Evolutionary conservation across 2,888 invertebrate genomes (phyloP).

Genomic region (Lepidochrysops patricia): DNA sequence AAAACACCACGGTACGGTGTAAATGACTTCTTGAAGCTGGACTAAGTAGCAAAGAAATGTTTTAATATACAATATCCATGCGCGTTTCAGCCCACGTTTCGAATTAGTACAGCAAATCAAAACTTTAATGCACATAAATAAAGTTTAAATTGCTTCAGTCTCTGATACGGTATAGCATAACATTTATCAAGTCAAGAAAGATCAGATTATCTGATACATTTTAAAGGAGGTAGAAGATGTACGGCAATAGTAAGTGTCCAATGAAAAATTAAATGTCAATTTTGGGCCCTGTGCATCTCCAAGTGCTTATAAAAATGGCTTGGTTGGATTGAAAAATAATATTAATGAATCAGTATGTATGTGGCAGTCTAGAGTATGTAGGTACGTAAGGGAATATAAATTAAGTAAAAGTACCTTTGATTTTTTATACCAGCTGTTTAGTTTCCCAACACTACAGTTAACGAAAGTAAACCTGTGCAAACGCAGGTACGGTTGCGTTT

Average conservation of each 20-base stretch:
- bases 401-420: no score
- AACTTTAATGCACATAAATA: neutral
- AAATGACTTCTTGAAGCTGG: conserved; percentile 66
- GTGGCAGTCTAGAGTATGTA: no score
- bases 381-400: no score
- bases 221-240: neutral
- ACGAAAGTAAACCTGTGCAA: neutral
- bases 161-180: neutral
- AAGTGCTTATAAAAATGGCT: no score
- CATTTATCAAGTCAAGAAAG: conserved; percentile 1
- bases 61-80: conserved; percentile 67
- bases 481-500: neutral
- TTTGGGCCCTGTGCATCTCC: neutral
- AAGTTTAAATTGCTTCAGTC: conserved; percentile 20
- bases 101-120: neutral
- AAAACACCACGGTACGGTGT: conserved; percentile 53
- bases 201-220: conserved; percentile 8
- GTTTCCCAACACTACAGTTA: neutral
- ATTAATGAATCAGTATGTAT: no score
- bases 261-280: neutral
- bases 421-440: neutral
- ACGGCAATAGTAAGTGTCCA: neutral
- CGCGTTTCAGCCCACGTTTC: conserved; percentile 57
- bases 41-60: conserved; percentile 70
- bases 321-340: no score